Evolutionary conservation across 1,140 invertebrate species (phyloP).

Genomic region (Chymomyza costata): DNA sequence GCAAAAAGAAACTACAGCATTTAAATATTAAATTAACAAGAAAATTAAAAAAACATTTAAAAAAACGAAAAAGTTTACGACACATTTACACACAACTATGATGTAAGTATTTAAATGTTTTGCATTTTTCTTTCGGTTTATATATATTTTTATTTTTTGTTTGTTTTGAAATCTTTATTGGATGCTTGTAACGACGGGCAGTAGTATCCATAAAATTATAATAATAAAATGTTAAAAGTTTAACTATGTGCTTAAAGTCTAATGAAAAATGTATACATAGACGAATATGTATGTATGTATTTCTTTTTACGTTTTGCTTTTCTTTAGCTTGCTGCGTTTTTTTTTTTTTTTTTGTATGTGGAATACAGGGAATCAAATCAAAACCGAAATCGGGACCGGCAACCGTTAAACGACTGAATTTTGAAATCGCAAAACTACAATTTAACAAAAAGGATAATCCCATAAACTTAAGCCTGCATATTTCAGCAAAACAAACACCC

Average conservation of each 20-base stretch:
- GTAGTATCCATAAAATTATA: constrained; percentile 75
- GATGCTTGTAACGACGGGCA: constrained; percentile 74
- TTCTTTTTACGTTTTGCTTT: constrained; percentile 35
- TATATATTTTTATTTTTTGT: too few relatives aligned
- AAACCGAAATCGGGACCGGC: too few relatives aligned
- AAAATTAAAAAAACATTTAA: constrained; percentile 5
- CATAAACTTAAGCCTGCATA: too few relatives aligned
- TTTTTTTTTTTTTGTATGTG: constrained; percentile 39
- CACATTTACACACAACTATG: constrained; percentile 50
- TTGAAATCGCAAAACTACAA: too few relatives aligned
- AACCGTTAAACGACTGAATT: too few relatives aligned
- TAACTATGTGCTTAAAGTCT: constrained; percentile 75
- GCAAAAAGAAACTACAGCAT: constrained; percentile 49
- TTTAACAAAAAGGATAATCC: too few relatives aligned
- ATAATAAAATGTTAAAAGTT: constrained; percentile 75
- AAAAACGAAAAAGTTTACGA: constrained; percentile 40
- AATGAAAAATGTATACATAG: constrained; percentile 75
- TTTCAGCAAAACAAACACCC: too few relatives aligned
- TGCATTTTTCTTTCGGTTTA: constrained; percentile 7
- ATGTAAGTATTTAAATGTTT: constrained; percentile 27
- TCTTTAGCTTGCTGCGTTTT: constrained; percentile 13
- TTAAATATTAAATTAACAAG: too few relatives aligned
- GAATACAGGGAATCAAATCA: too few relatives aligned
- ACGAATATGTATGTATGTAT: constrained; percentile 67
- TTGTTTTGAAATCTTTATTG: constrained; percentile 73